These are phyloP conservation scores for Daktulosphaira vitifoliae DNA, from an alignment of 1,140 invertebrate species.

Conservation along the genomic window DNA sequence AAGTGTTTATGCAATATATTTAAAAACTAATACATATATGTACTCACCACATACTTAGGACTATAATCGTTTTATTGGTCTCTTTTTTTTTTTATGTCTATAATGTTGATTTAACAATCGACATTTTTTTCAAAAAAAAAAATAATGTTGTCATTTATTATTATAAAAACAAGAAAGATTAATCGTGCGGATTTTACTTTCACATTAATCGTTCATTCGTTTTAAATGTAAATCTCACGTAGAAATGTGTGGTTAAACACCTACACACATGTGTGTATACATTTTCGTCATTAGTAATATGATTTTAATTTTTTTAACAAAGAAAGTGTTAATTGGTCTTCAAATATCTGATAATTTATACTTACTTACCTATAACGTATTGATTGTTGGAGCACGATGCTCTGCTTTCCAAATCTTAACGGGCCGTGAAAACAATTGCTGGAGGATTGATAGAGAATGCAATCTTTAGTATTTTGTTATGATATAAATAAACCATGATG, in stretches of 20 bases:
- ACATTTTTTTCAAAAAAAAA: no score
- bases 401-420: constrained; percentile 25
- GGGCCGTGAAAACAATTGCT: neutral
- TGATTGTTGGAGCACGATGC: neutral
- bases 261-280: no score
- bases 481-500: neutral
- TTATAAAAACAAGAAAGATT: neutral
- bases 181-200: constrained; percentile 4
- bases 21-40: neutral
- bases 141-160: no score
- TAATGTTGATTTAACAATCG: no score
- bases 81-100: neutral
- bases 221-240: no score
- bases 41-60: no score
- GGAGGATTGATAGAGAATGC: neutral
- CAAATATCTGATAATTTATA: neutral
- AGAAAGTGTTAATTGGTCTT: neutral
- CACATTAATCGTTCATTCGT: constrained; percentile 22
- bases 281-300: no score
- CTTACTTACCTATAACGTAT: no score
- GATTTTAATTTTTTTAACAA: neutral
- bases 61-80: neutral
- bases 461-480: neutral
- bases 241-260: no score
- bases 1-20: neutral